These are phyloP conservation scores for Temnopleurus reevesii DNA, from an alignment of 53 echinoderm and acorn worm species.

Conservation along the genomic window DNA sequence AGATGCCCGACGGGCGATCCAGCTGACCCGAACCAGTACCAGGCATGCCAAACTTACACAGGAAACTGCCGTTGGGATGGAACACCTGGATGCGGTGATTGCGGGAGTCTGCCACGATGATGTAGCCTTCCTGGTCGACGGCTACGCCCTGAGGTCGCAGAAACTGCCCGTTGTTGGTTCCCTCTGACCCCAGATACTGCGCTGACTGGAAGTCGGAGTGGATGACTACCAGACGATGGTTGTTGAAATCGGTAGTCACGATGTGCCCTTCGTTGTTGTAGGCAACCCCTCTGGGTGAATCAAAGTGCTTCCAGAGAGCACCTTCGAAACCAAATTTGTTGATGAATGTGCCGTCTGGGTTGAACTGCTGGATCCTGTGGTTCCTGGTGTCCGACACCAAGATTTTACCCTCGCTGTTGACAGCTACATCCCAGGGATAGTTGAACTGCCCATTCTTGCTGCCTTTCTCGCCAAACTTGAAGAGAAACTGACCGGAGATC, in stretches of 20 bases:
- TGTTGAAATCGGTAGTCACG: conserved; percentile 98
- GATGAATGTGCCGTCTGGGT: conserved; percentile 92
- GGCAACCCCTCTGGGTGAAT: conserved; percentile 90
- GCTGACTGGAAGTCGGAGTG: conserved; percentile 97
- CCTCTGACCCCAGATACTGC: conserved; percentile 95
- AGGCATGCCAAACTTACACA: conserved; percentile 92
- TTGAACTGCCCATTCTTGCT: conserved; percentile 99
- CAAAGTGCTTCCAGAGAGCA: conserved; percentile 98
- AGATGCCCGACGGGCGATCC: conserved; percentile 96
- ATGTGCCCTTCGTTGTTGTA: conserved; percentile 95
- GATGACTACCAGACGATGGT: conserved; percentile 94
- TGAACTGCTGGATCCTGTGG: conserved; percentile 97
- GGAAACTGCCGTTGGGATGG: conserved; percentile 95
- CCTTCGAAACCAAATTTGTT: conserved; percentile 99
- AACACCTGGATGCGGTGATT: conserved; percentile 99
- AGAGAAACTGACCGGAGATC: conserved; percentile 89
- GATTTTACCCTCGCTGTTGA: conserved; percentile 91
- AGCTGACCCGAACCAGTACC: conserved; percentile 87
- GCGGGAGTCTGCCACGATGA: conserved; percentile 97
- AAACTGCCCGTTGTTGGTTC: conserved; percentile 95
- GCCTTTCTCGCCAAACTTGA: conserved; percentile 99
- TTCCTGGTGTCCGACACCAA: conserved; percentile 98
- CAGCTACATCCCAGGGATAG: conserved; percentile 98
- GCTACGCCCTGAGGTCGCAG: conserved; percentile 97
- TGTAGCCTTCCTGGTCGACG: conserved; percentile 98